Base-by-base conservation (phyloP, 2,113 vertebrate genomes). In the Loxodonta africana region DNA sequence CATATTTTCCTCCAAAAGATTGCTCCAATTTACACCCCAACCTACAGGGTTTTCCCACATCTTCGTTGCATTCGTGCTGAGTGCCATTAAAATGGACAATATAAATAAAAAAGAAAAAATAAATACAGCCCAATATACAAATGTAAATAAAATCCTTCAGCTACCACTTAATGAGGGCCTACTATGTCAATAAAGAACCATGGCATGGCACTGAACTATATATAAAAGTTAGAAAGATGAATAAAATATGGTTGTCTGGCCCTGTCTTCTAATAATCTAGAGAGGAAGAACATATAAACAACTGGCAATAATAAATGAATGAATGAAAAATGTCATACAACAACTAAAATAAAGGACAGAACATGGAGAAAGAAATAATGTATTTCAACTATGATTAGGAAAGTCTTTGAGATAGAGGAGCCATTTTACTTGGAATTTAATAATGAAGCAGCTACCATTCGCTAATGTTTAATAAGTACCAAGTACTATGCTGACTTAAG, bases 1-100 rank as follows among this genome's bases (percentile, higher is more conserved):
- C 46, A 78, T 84, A 81, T 88, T 97, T 96, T 95, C 74, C 93
- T 95, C 76, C 44, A 91, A 94, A 97, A 92, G 18, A 94, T 71
- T 83, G 53, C 12, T 96, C 30, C 95, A 93, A 76, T 89, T 95
- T 83, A 53, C 18, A 93, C 37, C 83, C 48, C 48, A 81, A 46
- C 63, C 48, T 95, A 92, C 37, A 78, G 14, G 71, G 23, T 95
- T 94, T 94, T 91, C 51, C 90, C 73, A 73, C n/a, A 74, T 91
- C 91, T 46, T 96, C 86, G 57, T 20, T 67, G 51, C 88, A 90
- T 87, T 53, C 20, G 17, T 73, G 65, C 60, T 46, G 25, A 81
- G 9, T 67, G 65, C 90, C 86, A 78, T 88, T 91, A 94, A 96
- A 90, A 95, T 83, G 76, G 62, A 90, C 33, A 57, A 48, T 87